Conservation (phyloP, 92 coral and sea anemone genomes). For the Actinernus sp. region DNA sequence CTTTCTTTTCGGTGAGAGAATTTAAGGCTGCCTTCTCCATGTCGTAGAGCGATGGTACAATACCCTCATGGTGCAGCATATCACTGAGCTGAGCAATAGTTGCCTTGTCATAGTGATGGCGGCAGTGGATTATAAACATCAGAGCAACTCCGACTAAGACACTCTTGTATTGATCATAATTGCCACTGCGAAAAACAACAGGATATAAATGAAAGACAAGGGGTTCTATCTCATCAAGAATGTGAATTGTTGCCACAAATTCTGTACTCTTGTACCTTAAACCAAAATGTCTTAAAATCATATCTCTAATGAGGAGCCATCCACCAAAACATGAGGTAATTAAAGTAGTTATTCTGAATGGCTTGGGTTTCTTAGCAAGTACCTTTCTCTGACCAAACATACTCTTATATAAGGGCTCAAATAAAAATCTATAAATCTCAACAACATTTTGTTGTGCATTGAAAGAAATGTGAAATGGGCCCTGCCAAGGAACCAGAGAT, state of each 20-base stretch:
- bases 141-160: constrained; percentile 24
- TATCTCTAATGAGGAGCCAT: constrained; percentile 25
- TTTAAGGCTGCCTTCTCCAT: neutral
- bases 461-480: constrained; percentile 58
- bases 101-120: constrained; percentile 42
- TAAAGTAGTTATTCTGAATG: constrained; percentile 31
- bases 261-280: constrained; percentile 27
- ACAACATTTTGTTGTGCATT: constrained; percentile 67
- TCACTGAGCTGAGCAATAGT: constrained; percentile 47
- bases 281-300: constrained; percentile 27
- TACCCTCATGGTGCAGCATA: constrained; percentile 14
- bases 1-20: constrained; percentile 38
- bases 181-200: constrained; percentile 29
- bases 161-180: neutral
- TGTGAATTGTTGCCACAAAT: constrained; percentile 5
- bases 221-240: constrained; percentile 53
- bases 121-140: constrained; percentile 27
- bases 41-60: neutral
- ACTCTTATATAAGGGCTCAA: constrained; percentile 50
- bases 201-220: constrained; percentile 52
- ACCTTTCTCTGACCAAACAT: constrained; percentile 50
- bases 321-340: constrained; percentile 38
- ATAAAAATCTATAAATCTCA: constrained; percentile 40
- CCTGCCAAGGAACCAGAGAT: constrained; percentile 64
- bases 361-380: constrained; percentile 48